phyloP scores from a whole-genome alignment of 2,113 vertebrate genomes.

The Percina caprodes region DNA sequence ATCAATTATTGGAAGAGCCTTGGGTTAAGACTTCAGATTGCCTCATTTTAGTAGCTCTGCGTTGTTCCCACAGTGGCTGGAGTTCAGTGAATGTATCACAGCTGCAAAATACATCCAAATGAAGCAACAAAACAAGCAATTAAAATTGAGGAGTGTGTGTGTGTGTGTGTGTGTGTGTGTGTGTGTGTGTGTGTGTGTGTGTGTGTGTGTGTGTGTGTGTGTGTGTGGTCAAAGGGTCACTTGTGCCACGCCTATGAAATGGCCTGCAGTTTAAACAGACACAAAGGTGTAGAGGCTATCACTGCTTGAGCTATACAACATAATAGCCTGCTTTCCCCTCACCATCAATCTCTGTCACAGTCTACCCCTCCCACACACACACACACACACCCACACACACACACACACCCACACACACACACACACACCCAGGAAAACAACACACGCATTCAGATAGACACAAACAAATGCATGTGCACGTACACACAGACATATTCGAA shows the following conservation, averaged over 20 bases:
- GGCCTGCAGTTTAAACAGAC: slow-evolving; percentile 67
- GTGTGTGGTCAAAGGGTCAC: slow-evolving; percentile 44
- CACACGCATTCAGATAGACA: slow-evolving; percentile 33
- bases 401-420: slow-evolving; percentile 10
- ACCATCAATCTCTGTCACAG: slow-evolving; percentile 80
- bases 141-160: slow-evolving; percentile 23
- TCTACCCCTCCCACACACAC: slow-evolving; percentile 53
- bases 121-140: slow-evolving; percentile 34
- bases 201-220: slow-evolving; percentile 11
- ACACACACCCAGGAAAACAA: slow-evolving; percentile 44
- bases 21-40: slow-evolving; percentile 38
- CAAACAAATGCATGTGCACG: slow-evolving; percentile 38
- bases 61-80: slow-evolving; percentile 30
- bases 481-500: slow-evolving; percentile 18
- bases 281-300: slow-evolving; percentile 77
- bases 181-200: background rate
- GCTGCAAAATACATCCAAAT: slow-evolving; percentile 11
- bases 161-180: slow-evolving; percentile 6
- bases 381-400: too few relatives aligned
- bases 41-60: slow-evolving; percentile 40
- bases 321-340: slow-evolving; percentile 74
- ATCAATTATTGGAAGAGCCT: slow-evolving; percentile 44
- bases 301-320: slow-evolving; percentile 68
- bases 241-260: slow-evolving; percentile 66
- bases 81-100: slow-evolving; percentile 37